A percentile compares a stretch with the other conserved stretches of the same genome.
These are phyloP conservation scores for Diorhabda carinulata DNA, from an alignment of 1,140 invertebrate genomes.

Conservation along the genomic window DNA sequence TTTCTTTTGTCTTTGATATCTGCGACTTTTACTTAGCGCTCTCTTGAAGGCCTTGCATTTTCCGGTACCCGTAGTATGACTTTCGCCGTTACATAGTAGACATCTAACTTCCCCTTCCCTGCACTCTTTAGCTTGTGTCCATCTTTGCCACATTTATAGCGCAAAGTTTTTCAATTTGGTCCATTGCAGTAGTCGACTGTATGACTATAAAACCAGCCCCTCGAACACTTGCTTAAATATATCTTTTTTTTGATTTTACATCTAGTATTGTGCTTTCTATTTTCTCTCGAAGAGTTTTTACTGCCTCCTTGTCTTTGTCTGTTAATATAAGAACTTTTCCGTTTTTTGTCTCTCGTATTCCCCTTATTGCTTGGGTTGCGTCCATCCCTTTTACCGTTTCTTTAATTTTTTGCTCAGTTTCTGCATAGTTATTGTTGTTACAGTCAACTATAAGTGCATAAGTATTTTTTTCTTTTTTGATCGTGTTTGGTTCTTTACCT, in stretches of 20 bases:
- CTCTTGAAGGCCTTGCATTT: neutral
- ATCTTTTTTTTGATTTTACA: conserved; percentile 18
- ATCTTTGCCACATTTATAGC: conserved; percentile 23
- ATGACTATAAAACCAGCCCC: conserved; percentile 25
- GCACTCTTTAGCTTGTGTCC: conserved; percentile 21
- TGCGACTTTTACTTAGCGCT: neutral
- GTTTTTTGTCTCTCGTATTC: too few species aligned
- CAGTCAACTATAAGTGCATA: too few species aligned
- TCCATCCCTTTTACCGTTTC: too few species aligned
- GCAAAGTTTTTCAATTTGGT: conserved; percentile 12
- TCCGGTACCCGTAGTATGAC: neutral
- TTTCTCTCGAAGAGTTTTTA: too few species aligned
- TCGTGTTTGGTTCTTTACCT: too few species aligned
- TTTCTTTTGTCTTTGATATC: neutral
- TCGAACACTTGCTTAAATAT: conserved; percentile 21
- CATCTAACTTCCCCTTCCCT: conserved; percentile 6
- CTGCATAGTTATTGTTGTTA: too few species aligned
- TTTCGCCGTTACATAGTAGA: neutral
- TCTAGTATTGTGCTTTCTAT: too few species aligned
- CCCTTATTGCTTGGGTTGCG: too few species aligned
- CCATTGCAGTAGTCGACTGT: conserved; percentile 15
- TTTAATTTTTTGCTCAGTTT: too few species aligned
- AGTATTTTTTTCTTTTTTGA: too few species aligned
- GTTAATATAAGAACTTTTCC: too few species aligned
- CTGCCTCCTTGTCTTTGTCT: too few species aligned